These are phyloP conservation scores for Chloroceryle amazona DNA, from an alignment of 2,797 vertebrate genomes.

Conservation along the genomic window DNA sequence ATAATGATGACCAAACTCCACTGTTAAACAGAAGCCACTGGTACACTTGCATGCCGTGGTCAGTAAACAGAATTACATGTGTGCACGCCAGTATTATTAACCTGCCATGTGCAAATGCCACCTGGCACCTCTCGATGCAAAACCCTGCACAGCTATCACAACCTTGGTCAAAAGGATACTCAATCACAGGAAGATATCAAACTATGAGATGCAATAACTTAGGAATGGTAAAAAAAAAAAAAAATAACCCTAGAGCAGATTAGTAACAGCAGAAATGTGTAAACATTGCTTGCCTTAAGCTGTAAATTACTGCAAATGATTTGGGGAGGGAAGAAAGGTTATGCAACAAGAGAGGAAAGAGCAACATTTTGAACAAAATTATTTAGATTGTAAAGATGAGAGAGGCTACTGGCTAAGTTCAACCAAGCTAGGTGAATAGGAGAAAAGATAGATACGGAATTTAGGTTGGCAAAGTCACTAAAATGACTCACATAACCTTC, in stretches of 20 bases:
- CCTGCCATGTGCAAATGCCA: background rate
- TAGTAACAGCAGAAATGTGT: background rate
- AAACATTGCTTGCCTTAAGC: background rate
- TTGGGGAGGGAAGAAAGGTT: background rate
- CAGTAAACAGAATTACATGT: accelerated
- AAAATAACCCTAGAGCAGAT: background rate
- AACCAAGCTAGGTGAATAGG: background rate
- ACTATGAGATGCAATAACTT: background rate
- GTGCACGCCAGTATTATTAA: background rate
- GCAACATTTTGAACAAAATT: background rate
- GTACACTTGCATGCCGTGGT: background rate
- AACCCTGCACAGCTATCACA: background rate
- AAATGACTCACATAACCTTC: background rate
- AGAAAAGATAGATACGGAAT: background rate
- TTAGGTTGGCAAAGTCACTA: background rate
- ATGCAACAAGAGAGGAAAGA: background rate
- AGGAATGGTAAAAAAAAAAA: background rate
- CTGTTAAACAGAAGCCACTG: background rate
- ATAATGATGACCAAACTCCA: background rate
- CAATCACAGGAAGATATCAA: background rate
- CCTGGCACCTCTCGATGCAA: background rate
- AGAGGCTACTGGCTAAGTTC: background rate
- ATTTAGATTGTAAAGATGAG: background rate
- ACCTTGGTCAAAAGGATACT: background rate
- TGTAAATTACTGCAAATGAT: background rate